Evolutionary conservation across 2,888 invertebrate genomes (phyloP).

Genomic region (Cyclophora albipunctata): DNA sequence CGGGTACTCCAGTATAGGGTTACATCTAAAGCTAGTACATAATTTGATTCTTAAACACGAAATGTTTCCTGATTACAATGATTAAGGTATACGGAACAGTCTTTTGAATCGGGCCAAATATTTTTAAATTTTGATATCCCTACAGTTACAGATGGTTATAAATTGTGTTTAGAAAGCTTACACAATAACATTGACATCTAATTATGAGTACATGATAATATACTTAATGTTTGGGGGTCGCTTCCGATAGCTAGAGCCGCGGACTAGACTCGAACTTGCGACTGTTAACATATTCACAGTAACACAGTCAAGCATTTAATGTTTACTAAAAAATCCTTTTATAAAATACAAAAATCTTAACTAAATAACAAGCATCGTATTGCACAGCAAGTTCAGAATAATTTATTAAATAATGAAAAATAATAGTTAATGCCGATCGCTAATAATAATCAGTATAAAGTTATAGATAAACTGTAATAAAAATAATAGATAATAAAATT

Average conservation of each 20-base stretch:
- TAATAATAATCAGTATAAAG: conserved; percentile 5
- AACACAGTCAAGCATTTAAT: conserved; percentile 36
- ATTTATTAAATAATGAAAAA: conserved; percentile 55
- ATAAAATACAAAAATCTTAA: conserved; percentile 59
- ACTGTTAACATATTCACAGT: conserved; percentile 13
- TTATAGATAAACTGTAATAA: conserved; percentile 13
- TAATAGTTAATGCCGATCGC: conserved; percentile 39
- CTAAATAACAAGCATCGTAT: conserved; percentile 71
- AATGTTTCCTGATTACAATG: conserved; percentile 59
- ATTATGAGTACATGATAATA: conserved; percentile 35
- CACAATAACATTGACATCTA: conserved; percentile 37
- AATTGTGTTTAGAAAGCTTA: conserved; percentile 52
- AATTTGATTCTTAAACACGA: conserved; percentile 50
- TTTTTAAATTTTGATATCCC: conserved; percentile 66
- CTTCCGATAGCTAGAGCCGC: conserved; percentile 8
- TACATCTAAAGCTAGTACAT: conserved; percentile 55
- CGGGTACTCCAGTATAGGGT: conserved; percentile 42
- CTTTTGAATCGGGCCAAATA: conserved; percentile 81
- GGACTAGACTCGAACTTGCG: conserved; percentile 9
- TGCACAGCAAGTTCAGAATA: conserved; percentile 70
- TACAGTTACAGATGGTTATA: conserved; percentile 66
- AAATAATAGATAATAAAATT: conserved; percentile 12
- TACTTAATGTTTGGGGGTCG: conserved; percentile 6
- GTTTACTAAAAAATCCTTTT: conserved; percentile 28
- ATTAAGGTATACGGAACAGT: conserved; percentile 81